phyloP scores from a whole-genome alignment of 1,140 invertebrate genomes.

The Brachionus manjavacas region DNA sequence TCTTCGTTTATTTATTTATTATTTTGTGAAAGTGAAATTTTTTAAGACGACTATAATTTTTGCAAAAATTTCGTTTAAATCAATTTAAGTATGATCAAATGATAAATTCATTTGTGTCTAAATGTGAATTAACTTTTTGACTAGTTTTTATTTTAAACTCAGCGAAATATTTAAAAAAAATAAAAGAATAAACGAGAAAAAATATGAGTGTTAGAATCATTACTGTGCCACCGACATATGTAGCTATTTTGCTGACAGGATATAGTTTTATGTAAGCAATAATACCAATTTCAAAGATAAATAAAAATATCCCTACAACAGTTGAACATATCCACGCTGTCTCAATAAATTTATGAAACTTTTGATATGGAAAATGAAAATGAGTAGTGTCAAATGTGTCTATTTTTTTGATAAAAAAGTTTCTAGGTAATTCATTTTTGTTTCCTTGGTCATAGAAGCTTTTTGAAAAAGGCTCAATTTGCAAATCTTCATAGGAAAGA shows the following conservation, averaged over 20 bases:
- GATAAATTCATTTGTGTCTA: background rate
- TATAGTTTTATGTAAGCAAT: slow-evolving; percentile 73
- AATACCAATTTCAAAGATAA: slow-evolving; percentile 87
- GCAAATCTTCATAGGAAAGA: background rate
- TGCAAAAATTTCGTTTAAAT: too few relatives aligned
- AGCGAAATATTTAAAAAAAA: slow-evolving; percentile 70
- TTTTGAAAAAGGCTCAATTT: background rate
- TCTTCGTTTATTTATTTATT: too few relatives aligned
- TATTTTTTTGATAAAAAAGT: background rate
- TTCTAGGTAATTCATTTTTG: background rate
- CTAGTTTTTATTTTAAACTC: slow-evolving; percentile 6
- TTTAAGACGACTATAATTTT: too few relatives aligned
- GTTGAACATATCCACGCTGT: slow-evolving; percentile 95
- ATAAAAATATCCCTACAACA: slow-evolving; percentile 76
- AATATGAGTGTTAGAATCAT: slow-evolving; percentile 82
- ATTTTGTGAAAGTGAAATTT: too few relatives aligned
- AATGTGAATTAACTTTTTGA: background rate
- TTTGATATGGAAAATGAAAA: slow-evolving; percentile 23
- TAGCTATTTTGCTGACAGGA: slow-evolving; percentile 60
- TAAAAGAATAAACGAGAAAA: slow-evolving; percentile 82
- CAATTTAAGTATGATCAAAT: background rate
- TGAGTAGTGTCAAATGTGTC: background rate
- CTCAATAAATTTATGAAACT: slow-evolving; percentile 74
- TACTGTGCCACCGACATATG: slow-evolving; percentile 80
- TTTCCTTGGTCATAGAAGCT: background rate